Percentiles rank a stretch among this genome's conserved stretches.
Evolutionary conservation across 2,113 vertebrate genomes (phyloP).

Genomic region (Podilymbus podiceps): DNA sequence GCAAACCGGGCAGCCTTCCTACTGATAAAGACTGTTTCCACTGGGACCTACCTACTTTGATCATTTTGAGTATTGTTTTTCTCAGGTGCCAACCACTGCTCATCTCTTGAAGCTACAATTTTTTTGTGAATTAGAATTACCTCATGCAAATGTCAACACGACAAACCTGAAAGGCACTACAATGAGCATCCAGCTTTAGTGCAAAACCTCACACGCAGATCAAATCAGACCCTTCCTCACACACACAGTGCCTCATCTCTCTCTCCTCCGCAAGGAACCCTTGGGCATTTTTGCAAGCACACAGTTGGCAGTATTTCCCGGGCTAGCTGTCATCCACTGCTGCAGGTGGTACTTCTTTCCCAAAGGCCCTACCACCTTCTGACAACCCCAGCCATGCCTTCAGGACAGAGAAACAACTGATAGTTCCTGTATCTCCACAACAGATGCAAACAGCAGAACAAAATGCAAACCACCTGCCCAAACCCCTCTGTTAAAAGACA

Average conservation of each 20-base stretch:
- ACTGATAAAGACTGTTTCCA: not conserved
- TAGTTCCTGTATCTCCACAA: fast-evolving
- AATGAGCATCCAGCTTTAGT: not conserved
- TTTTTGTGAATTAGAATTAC: not conserved
- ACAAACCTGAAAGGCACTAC: not conserved
- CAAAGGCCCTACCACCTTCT: not conserved
- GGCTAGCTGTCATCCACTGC: not conserved
- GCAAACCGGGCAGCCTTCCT: not conserved
- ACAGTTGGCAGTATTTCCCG: not conserved
- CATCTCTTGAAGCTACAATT: not conserved
- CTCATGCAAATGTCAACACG: not conserved
- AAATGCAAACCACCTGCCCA: not conserved
- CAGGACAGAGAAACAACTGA: not conserved
- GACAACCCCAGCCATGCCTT: not conserved
- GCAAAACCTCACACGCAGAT: not conserved
- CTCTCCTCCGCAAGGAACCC: not conserved
- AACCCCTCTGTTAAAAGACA: not conserved
- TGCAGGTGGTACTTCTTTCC: fast-evolving
- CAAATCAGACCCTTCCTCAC: not conserved
- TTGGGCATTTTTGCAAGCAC: not conserved
- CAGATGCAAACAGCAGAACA: not conserved
- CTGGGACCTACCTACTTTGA: not conserved
- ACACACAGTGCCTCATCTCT: not conserved
- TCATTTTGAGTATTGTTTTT: not conserved
- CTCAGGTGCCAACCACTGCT: not conserved